phyloP scores from a whole-genome alignment of 2,888 invertebrate species.

The Phengaris alcon region DNA sequence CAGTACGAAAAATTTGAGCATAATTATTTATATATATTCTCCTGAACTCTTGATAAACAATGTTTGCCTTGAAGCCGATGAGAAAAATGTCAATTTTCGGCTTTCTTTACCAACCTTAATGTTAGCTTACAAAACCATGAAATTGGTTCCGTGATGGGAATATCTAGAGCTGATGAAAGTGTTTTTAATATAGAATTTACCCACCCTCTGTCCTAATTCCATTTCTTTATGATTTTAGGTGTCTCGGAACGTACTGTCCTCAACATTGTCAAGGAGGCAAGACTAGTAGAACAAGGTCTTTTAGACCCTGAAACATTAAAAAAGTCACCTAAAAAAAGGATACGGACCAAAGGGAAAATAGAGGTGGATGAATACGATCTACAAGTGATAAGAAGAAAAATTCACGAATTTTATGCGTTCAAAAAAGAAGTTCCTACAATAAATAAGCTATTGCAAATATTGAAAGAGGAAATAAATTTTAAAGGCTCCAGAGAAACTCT shows the following conservation, averaged over 20 bases:
- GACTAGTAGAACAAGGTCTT: constrained; percentile 69
- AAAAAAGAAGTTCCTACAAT: constrained; percentile 74
- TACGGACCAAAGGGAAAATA: constrained; percentile 69
- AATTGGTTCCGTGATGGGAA: too few relatives aligned
- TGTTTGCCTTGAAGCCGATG: not conserved
- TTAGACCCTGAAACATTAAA: constrained; percentile 69
- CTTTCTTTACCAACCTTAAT: not conserved
- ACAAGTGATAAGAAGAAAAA: constrained; percentile 68
- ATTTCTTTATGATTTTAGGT: constrained; percentile 48
- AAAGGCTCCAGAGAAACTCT: constrained; percentile 71
- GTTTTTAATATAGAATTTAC: not conserved
- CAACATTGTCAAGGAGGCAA: constrained; percentile 70
- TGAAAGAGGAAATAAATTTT: constrained; percentile 70
- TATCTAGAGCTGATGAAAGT: too few relatives aligned
- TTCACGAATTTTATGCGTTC: constrained; percentile 72
- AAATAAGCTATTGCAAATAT: constrained; percentile 66
- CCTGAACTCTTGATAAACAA: not conserved
- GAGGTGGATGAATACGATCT: constrained; percentile 71
- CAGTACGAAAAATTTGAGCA: constrained; percentile 35
- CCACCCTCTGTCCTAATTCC: not conserved
- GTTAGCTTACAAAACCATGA: too few relatives aligned
- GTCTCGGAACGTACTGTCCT: constrained; percentile 70
- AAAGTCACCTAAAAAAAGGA: constrained; percentile 66
- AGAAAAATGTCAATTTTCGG: not conserved
- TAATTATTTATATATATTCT: not conserved